Percentiles rank a stretch among this genome's conserved stretches.
Evolutionary conservation across 2,797 vertebrate genomes (phyloP).

Genomic region (Brotogeris chrysoptera): DNA sequence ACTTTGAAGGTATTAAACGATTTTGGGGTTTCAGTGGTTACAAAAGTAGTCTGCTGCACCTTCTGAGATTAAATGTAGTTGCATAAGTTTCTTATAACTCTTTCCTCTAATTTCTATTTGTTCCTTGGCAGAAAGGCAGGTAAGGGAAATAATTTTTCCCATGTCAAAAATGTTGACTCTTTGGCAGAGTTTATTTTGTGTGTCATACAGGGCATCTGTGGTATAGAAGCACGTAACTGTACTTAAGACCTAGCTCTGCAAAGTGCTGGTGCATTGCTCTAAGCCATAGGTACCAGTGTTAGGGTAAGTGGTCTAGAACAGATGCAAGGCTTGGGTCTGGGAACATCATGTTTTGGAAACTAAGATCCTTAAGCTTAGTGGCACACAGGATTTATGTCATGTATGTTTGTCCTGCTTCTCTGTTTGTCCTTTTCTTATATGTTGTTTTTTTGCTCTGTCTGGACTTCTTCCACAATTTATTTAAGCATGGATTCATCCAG

Average conservation of each 20-base stretch:
- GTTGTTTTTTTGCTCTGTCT: neutral
- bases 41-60: neutral
- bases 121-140: neutral
- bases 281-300: neutral
- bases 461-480: neutral
- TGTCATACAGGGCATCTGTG: neutral
- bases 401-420: neutral
- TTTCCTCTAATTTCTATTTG: neutral
- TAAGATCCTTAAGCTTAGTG: neutral
- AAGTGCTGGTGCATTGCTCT: neutral
- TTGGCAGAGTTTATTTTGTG: neutral
- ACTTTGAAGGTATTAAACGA: neutral
- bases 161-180: neutral
- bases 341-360: neutral
- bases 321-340: neutral
- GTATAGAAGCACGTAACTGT: neutral
- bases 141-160: neutral
- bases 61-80: neutral
- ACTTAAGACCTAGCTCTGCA: neutral
- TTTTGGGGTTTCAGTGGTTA: neutral
- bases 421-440: neutral
- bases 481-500: neutral
- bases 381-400: rapidly evolving
- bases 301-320: neutral
- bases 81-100: neutral